These are phyloP conservation scores for Sesia bembeciformis DNA, from an alignment of 2,888 invertebrate species.

Conservation along the genomic window DNA sequence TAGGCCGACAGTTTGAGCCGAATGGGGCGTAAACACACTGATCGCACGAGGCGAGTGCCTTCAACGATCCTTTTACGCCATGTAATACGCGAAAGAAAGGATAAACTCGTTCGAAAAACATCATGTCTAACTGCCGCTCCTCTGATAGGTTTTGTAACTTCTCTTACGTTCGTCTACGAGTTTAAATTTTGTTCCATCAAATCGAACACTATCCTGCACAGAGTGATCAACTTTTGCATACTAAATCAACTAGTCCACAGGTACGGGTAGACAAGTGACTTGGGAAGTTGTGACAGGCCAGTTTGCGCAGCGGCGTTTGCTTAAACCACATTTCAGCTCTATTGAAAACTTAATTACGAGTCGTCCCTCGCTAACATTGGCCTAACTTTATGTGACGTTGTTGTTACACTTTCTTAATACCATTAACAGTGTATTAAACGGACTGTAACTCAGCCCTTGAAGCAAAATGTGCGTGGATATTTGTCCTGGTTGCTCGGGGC, in stretches of 20 bases:
- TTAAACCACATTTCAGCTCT: conserved; percentile 47
- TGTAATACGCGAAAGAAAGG: conserved; percentile 20
- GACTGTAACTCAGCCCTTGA: conserved; percentile 22
- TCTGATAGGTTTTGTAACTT: not conserved
- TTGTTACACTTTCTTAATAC: conserved; percentile 36
- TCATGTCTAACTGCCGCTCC: conserved; percentile 2
- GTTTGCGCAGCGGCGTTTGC: conserved; percentile 36
- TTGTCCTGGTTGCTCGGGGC: conserved; percentile 9
- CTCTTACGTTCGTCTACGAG: not conserved
- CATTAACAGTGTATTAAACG: conserved; percentile 30
- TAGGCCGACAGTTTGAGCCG: conserved; percentile 21
- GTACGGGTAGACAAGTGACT: conserved; percentile 17
- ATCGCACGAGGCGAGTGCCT: conserved; percentile 28
- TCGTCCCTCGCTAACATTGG: conserved; percentile 14
- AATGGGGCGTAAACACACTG: conserved; percentile 29
- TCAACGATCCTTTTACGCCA: conserved; percentile 30
- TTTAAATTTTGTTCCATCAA: not conserved
- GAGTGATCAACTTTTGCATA: conserved; percentile 23
- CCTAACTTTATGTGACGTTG: conserved; percentile 20
- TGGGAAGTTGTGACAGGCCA: conserved; percentile 17
- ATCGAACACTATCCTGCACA: not conserved
- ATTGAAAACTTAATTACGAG: conserved; percentile 54
- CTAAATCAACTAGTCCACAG: conserved; percentile 24
- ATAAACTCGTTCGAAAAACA: conserved; percentile 23
- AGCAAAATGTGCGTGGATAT: conserved; percentile 23